Conservation (phyloP, 2,888 invertebrate species). For the Alentia gelatinosa region DNA sequence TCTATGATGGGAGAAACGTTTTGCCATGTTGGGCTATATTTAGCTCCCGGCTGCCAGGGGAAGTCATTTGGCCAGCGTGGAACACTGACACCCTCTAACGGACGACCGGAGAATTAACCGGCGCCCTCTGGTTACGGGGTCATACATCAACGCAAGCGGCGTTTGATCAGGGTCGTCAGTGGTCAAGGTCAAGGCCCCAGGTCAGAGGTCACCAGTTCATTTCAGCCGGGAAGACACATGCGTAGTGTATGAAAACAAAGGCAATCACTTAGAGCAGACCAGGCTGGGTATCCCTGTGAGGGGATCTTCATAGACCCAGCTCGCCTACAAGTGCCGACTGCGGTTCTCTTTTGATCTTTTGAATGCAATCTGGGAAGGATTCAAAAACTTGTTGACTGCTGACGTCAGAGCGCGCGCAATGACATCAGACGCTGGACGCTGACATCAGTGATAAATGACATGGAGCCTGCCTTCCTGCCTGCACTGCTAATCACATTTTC, state of each 20-base stretch:
- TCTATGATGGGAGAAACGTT: too few relatives aligned
- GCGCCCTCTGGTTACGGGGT: neutral
- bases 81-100: neutral
- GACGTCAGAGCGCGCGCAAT: neutral
- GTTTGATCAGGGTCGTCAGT: neutral
- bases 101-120: slow-evolving; percentile 3
- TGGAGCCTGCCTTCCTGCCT: too few relatives aligned
- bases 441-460: too few relatives aligned
- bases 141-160: neutral
- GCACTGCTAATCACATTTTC: too few relatives aligned
- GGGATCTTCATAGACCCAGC: neutral
- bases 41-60: neutral
- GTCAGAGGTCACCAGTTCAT: slow-evolving; percentile 24
- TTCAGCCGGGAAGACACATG: slow-evolving; percentile 19
- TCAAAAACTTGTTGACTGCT: neutral
- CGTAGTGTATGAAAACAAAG: slow-evolving; percentile 1
- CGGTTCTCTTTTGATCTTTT: slow-evolving; percentile 9
- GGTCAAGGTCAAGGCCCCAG: neutral
- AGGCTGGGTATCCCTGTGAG: neutral
- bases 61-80: neutral
- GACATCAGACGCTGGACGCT: neutral
- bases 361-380: slow-evolving; percentile 10
- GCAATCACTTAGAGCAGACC: slow-evolving; percentile 17
- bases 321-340: neutral
- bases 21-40: neutral